Evolutionary conservation across 2,888 invertebrate species (phyloP).

Genomic region (Drosophila anomelani): DNA sequence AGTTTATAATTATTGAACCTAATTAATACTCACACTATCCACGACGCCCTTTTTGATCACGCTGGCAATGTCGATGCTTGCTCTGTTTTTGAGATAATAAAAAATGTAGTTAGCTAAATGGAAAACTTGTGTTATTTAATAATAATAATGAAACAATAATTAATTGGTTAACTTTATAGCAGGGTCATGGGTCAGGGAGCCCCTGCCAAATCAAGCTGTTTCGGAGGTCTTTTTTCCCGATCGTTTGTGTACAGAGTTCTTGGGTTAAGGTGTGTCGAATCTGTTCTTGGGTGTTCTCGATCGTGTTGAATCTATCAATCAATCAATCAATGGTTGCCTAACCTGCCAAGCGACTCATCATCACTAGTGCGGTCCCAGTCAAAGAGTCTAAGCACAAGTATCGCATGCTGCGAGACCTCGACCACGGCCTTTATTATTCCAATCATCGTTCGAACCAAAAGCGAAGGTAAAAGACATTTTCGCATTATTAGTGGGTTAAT

Average conservation of each 20-base stretch:
- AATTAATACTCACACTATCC: slow-evolving; percentile 88
- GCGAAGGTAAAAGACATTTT: slow-evolving; percentile 42
- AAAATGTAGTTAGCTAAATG: not conserved
- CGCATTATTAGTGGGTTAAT: slow-evolving; percentile 44
- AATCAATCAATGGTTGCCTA: slow-evolving; percentile 79
- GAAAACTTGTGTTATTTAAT: not conserved
- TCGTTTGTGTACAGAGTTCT: slow-evolving; percentile 8
- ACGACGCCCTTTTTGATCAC: slow-evolving; percentile 89
- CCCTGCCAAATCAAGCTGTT: slow-evolving; percentile 15
- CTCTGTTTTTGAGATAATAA: slow-evolving; percentile 85
- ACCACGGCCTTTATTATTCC: slow-evolving; percentile 86
- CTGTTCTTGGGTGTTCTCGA: slow-evolving; percentile 7
- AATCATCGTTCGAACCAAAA: slow-evolving; percentile 36
- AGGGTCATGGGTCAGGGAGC: slow-evolving; percentile 41
- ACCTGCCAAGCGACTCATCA: slow-evolving; percentile 98
- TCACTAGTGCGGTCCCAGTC: slow-evolving; percentile 96
- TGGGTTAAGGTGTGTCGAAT: not conserved
- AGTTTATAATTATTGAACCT: rapidly evolving
- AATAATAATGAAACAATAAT: slow-evolving; percentile 22
- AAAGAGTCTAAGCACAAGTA: slow-evolving; percentile 89
- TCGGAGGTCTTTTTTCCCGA: slow-evolving; percentile 10
- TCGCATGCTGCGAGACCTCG: slow-evolving; percentile 86
- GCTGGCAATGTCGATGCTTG: slow-evolving; percentile 89
- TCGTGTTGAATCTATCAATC: slow-evolving; percentile 28
- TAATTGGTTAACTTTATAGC: slow-evolving; percentile 49